phyloP scores from a whole-genome alignment of 2,888 invertebrate species.

The Epicampocera succincta region DNA sequence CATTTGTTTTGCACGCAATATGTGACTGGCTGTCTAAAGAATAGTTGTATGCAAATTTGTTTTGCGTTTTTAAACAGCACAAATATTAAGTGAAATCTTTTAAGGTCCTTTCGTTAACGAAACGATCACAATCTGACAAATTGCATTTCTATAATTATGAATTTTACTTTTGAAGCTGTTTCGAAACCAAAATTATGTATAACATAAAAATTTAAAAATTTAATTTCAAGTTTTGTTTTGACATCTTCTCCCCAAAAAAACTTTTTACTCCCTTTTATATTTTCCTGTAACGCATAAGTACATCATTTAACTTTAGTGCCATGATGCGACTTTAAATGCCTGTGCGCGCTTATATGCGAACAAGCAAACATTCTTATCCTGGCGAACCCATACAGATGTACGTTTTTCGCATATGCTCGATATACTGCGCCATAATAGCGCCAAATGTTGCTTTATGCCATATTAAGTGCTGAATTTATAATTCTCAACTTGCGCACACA shows the following conservation, averaged over 20 bases:
- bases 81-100: too few relatives aligned
- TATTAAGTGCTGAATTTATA: slow-evolving; percentile 63
- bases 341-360: background rate
- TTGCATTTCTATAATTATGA: too few relatives aligned
- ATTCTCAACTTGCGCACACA: slow-evolving; percentile 19
- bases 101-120: too few relatives aligned
- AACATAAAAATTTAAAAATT: too few relatives aligned
- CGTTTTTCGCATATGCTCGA: slow-evolving; percentile 55
- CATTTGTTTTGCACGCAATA: background rate
- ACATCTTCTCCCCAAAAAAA: too few relatives aligned
- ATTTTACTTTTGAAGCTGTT: too few relatives aligned
- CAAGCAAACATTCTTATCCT: background rate
- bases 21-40: slow-evolving; percentile 26
- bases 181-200: too few relatives aligned
- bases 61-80: background rate
- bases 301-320: slow-evolving; percentile 36
- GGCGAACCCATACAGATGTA: background rate
- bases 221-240: too few relatives aligned
- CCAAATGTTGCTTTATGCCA: slow-evolving; percentile 60
- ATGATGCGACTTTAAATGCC: slow-evolving; percentile 31
- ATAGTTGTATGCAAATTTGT: background rate
- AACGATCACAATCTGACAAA: too few relatives aligned
- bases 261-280: background rate
- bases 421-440: slow-evolving; percentile 56
- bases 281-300: background rate